Conservation (phyloP, 1,140 invertebrate genomes). For the Tetraneura akinire region DNA sequence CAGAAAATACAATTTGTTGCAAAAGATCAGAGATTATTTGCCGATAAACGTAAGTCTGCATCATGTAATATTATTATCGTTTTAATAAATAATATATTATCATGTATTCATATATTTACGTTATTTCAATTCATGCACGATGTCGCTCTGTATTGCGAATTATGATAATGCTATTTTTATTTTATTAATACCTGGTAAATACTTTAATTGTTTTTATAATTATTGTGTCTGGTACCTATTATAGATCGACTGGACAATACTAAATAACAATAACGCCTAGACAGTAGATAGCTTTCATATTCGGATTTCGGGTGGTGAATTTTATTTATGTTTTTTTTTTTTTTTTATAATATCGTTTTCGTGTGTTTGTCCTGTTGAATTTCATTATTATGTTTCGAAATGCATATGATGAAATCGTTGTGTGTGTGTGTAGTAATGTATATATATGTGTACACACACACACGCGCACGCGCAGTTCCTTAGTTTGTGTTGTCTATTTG, state of each 20-base stretch:
- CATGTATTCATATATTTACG: too few relatives aligned
- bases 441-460: background rate
- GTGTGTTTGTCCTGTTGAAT: constrained; percentile 23
- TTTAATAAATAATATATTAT: too few relatives aligned
- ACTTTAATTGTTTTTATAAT: too few relatives aligned
- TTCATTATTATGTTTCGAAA: constrained; percentile 48
- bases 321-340: too few relatives aligned
- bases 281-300: background rate
- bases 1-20: constrained; percentile 68
- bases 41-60: constrained; percentile 69
- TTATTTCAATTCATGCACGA: too few relatives aligned
- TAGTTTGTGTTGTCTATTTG: background rate
- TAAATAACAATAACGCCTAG: background rate
- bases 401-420: constrained; percentile 31
- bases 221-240: too few relatives aligned
- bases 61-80: too few relatives aligned
- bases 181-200: too few relatives aligned
- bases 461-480: background rate
- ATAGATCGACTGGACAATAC: too few relatives aligned
- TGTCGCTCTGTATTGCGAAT: too few relatives aligned
- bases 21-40: constrained; percentile 75
- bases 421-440: constrained; percentile 35
- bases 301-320: background rate
- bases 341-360: too few relatives aligned
- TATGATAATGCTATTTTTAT: too few relatives aligned